Evolutionary conservation across 2,888 invertebrate genomes (phyloP).

Genomic region (Parochlus steinenii): DNA sequence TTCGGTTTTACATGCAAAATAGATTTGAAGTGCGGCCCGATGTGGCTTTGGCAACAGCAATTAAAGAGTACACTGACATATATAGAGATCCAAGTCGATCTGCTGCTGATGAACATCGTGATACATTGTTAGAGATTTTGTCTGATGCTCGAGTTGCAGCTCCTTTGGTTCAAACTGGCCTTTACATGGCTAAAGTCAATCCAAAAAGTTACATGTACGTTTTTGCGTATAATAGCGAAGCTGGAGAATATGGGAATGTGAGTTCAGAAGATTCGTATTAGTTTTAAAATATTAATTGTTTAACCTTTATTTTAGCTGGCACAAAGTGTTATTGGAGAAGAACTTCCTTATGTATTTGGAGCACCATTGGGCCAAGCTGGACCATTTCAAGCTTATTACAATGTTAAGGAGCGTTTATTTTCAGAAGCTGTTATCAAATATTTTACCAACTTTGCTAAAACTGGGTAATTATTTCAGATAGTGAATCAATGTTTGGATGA

Average conservation of each 20-base stretch:
- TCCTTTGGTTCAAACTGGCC: slow-evolving; percentile 58
- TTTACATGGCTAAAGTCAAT: slow-evolving; percentile 59
- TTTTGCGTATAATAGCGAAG: slow-evolving; percentile 67
- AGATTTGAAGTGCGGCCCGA: slow-evolving; percentile 62
- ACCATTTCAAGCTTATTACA: slow-evolving; percentile 56
- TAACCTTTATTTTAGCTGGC: slow-evolving; percentile 36
- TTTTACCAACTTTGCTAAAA: slow-evolving; percentile 81
- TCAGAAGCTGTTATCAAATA: slow-evolving; percentile 77
- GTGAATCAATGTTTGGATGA: not conserved
- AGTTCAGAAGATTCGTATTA: slow-evolving; percentile 25
- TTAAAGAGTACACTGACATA: slow-evolving; percentile 44
- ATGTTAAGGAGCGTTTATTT: slow-evolving; percentile 56
- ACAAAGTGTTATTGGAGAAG: slow-evolving; percentile 70
- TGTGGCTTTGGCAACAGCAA: slow-evolving; percentile 41
- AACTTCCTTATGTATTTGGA: slow-evolving; percentile 74
- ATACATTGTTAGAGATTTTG: slow-evolving; percentile 69
- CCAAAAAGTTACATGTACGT: slow-evolving; percentile 74
- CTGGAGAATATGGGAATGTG: slow-evolving; percentile 61
- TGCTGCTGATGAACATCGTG: slow-evolving; percentile 45
- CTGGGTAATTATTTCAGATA: slow-evolving; percentile 47
- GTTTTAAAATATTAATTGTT: not conserved
- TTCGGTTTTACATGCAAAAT: slow-evolving; percentile 60
- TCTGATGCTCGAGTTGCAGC: slow-evolving; percentile 79
- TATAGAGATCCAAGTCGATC: slow-evolving; percentile 38
- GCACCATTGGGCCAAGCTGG: slow-evolving; percentile 59